Percentiles rank a stretch among this genome's conserved stretches.
Conservation (phyloP, 2,113 vertebrate species). For the Passer montanus region DNA sequence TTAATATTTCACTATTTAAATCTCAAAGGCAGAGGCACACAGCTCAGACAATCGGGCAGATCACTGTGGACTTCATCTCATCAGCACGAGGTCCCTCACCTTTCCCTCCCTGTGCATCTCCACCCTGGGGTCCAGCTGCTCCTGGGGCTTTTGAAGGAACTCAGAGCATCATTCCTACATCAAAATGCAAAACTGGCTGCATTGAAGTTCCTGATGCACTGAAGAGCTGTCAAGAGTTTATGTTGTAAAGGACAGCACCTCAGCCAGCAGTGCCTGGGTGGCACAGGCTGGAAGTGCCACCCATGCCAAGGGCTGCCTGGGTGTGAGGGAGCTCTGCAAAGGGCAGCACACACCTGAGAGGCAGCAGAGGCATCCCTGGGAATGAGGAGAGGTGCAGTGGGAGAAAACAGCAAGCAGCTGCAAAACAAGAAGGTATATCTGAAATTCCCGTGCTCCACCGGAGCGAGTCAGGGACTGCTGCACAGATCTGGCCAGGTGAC, state of each 20-base stretch:
- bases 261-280: not conserved
- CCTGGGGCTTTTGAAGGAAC: not conserved
- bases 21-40: not conserved
- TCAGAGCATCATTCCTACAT: not conserved
- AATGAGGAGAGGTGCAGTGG: not conserved
- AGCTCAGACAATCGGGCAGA: not conserved
- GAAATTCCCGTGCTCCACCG: accelerated
- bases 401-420: not conserved
- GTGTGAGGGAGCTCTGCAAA: accelerated
- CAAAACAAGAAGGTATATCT: not conserved
- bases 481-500: accelerated
- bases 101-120: not conserved
- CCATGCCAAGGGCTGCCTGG: accelerated
- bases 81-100: not conserved
- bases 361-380: not conserved
- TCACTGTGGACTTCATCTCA: not conserved
- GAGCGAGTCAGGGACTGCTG: not conserved
- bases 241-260: accelerated
- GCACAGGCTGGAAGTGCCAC: not conserved
- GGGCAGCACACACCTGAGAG: not conserved
- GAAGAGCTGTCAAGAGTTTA: not conserved
- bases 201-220: not conserved
- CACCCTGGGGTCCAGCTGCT: not conserved
- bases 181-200: not conserved
- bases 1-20: slow-evolving; percentile 39